A percentile compares a stretch with the other conserved stretches of the same genome.
Conservation (phyloP, 1,140 invertebrate genomes). For the Manduca sexta region DNA sequence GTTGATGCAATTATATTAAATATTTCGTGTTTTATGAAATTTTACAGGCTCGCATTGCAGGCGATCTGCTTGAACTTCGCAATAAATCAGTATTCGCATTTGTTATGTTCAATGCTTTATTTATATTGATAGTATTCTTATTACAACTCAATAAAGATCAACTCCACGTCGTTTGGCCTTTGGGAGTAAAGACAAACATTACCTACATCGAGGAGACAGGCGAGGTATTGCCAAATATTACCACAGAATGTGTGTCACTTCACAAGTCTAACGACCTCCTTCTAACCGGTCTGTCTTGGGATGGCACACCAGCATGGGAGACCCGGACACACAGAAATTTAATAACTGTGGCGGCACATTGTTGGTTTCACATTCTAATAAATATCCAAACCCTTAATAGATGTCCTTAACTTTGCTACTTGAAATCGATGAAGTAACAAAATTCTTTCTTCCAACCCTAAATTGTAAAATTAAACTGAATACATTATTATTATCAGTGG, state of each 20-base stretch:
- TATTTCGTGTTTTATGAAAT: constrained; percentile 65
- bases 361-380: constrained; percentile 46
- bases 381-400: constrained; percentile 30
- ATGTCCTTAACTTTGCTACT: constrained; percentile 11
- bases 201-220: constrained; percentile 92
- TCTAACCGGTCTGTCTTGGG: constrained; percentile 71
- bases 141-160: constrained; percentile 98
- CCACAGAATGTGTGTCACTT: constrained; percentile 60
- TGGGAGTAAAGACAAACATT: constrained; percentile 95
- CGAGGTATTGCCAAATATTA: constrained; percentile 80
- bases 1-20: constrained; percentile 56
- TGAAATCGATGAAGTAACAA: constrained; percentile 2
- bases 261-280: constrained; percentile 69
- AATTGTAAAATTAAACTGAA: background rate
- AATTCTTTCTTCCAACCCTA: constrained; percentile 1
- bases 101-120: constrained; percentile 99
- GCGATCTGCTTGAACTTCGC: constrained; percentile 91
- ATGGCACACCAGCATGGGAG: constrained; percentile 72
- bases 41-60: constrained; percentile 88
- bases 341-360: constrained; percentile 44
- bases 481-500: background rate
- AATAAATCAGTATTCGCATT: constrained; percentile 98
- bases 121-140: constrained; percentile 98
- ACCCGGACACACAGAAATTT: constrained; percentile 45
- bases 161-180: constrained; percentile 94